A percentile compares a stretch with the other conserved stretches of the same genome.
phyloP scores from a whole-genome alignment of 2,113 vertebrate genomes.

The Orcinus orca region DNA sequence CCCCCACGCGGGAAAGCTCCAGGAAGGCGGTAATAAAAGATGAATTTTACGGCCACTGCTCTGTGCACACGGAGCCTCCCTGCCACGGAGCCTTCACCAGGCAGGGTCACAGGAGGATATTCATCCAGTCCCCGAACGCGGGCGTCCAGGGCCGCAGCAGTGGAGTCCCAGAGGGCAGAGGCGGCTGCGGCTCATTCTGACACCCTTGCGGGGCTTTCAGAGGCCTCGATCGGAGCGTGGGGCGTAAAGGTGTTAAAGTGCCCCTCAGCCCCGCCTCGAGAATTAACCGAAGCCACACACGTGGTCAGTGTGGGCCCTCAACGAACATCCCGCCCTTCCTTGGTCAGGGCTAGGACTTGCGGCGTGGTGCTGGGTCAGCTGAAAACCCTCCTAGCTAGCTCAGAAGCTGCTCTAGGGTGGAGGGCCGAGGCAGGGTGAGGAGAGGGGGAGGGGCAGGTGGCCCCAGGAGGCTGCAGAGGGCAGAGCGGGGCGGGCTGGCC shows the following conservation, averaged over 20 bases:
- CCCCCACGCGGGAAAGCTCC: background rate
- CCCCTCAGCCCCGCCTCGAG: background rate
- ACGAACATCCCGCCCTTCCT: background rate
- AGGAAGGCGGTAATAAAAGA: background rate
- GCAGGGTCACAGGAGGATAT: background rate
- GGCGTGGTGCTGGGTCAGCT: background rate
- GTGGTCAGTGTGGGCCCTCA: rapidly evolving
- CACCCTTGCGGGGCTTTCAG: background rate
- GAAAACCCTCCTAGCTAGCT: background rate
- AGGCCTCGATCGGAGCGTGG: too few relatives aligned
- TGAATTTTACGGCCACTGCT: background rate
- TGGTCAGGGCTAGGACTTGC: background rate
- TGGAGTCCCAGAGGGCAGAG: background rate
- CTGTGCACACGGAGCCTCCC: background rate
- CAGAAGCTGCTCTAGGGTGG: too few relatives aligned
- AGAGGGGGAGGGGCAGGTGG: rapidly evolving
- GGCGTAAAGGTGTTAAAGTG: rapidly evolving
- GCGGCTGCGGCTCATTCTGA: rapidly evolving
- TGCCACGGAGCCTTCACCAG: background rate
- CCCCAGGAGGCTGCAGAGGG: background rate
- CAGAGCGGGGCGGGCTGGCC: background rate
- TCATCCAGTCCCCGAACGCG: background rate
- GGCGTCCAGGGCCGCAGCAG: background rate
- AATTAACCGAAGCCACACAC: rapidly evolving
- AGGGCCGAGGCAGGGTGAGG: too few relatives aligned